Evolutionary conservation across 2,797 vertebrate species (phyloP), one percentile per base, ranked within the genome.

Genomic region (Anabas testudineus): DNA sequence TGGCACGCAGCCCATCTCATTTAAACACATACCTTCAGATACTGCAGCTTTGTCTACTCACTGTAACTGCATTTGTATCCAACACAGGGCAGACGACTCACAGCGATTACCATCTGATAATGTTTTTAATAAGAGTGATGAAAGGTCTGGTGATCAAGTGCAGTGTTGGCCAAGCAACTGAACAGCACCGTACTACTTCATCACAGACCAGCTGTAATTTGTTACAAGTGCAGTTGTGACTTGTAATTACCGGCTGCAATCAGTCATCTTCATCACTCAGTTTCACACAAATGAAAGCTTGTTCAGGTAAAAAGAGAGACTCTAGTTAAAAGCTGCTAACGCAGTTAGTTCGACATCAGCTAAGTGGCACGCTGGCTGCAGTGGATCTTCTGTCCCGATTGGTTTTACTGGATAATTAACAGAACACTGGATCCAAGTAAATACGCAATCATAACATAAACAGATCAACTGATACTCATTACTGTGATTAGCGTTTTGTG

Each of bases 11-110:
- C 86, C 87, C 71, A 74, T 73, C 82, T 83, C 70, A 69, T 88
- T 74, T 76, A 63, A 72, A 84, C 82, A 87, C 86, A 87, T 88
- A 86, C 87, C 87, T 90, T 56, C 48, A 87, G 76, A 84, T 84
- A 86, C 76, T 73, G 82, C 73, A 55, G 76, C 77, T 76, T 71
- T 82, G 81, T 83, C 65, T 75, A 65, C 82, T 71, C 65, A 42
- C 67, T 78, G 76, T 69, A 16, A 49, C 80, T 59, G 78, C 78
- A 28, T 67, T 78, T 85, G 71, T 71, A 58, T 54, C 71, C 81
- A 66, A 74, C 78, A 80, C 12, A 60, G 47, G 56, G 51, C 65
- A 72, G 86, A 71, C 56, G 77, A 59, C 78, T 79, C 63, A 18
- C 26, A n/a, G 51, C 26, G 78, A 87, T 84, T 71, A 74, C 46